Percentiles rank a stretch among this genome's conserved stretches.
Evolutionary conservation across 2,797 vertebrate genomes (phyloP).

Genomic region (Acropternis orthonyx): DNA sequence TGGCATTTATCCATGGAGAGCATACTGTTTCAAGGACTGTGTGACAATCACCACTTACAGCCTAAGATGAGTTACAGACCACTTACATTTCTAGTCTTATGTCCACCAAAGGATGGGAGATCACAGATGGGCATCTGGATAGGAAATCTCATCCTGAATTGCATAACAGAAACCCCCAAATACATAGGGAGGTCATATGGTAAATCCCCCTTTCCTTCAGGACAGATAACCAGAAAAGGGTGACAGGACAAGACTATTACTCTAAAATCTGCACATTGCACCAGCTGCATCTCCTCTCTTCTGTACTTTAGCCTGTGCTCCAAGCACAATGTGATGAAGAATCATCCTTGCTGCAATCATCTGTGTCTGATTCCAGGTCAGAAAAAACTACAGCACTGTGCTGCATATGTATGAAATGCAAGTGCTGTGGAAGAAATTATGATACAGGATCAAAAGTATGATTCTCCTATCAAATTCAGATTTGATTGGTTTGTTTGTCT

Average conservation of each 20-base stretch:
- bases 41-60: background rate
- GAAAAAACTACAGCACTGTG: background rate
- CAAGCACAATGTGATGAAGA: background rate
- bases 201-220: background rate
- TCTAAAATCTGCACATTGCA: background rate
- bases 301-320: background rate
- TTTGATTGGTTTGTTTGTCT: background rate
- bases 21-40: background rate
- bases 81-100: background rate
- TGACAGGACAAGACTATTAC: background rate
- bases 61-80: background rate
- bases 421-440: conserved; percentile 1
- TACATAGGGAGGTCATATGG: background rate
- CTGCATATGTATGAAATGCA: background rate
- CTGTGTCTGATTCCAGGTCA: background rate
- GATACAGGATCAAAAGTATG: background rate
- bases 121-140: background rate
- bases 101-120: background rate
- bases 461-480: background rate
- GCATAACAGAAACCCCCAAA: background rate
- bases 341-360: background rate
- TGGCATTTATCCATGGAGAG: background rate
- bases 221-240: background rate
- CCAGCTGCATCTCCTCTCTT: background rate
- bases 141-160: conserved; percentile 9